Evolutionary conservation across 2,888 invertebrate species (phyloP).

Genomic region (Nasonia oneida): DNA sequence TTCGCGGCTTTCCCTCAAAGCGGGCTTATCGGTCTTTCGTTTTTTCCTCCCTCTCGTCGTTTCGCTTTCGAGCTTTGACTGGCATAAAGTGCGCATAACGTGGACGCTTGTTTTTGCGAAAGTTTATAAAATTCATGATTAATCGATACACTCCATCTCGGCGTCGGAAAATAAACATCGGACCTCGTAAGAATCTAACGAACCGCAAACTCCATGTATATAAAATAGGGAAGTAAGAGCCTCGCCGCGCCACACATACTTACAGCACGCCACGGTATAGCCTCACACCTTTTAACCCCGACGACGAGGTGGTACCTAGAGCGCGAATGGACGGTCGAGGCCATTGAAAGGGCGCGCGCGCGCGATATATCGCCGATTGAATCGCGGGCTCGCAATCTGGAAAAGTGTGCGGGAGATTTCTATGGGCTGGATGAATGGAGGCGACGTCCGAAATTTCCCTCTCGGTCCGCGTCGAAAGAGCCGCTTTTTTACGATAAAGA

Average conservation of each 20-base stretch:
- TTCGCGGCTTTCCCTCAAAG: conserved; percentile 21
- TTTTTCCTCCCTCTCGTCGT: not conserved
- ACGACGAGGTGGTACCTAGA: not conserved
- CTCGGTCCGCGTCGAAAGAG: not conserved
- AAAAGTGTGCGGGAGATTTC: conserved; percentile 11
- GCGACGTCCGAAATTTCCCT: not conserved
- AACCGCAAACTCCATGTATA: not conserved
- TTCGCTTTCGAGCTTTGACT: not conserved
- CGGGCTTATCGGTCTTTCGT: conserved; percentile 20
- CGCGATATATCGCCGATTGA: conserved; percentile 28
- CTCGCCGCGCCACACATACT: not conserved
- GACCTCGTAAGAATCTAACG: not conserved
- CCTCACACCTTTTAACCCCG: not conserved
- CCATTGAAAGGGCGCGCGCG: not conserved
- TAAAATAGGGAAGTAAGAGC: not conserved
- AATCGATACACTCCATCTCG: too few relatives aligned
- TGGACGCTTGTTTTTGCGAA: not conserved
- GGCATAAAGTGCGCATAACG: not conserved
- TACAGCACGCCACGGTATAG: not conserved
- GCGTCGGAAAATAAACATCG: not conserved
- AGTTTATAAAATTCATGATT: not conserved
- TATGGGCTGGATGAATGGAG: not conserved
- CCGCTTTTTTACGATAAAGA: not conserved
- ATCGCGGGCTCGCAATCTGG: conserved; percentile 13
- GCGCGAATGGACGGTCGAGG: not conserved